These are phyloP conservation scores for Cheilosia vulpina DNA, from an alignment of 2,888 invertebrate species.

Conservation along the genomic window DNA sequence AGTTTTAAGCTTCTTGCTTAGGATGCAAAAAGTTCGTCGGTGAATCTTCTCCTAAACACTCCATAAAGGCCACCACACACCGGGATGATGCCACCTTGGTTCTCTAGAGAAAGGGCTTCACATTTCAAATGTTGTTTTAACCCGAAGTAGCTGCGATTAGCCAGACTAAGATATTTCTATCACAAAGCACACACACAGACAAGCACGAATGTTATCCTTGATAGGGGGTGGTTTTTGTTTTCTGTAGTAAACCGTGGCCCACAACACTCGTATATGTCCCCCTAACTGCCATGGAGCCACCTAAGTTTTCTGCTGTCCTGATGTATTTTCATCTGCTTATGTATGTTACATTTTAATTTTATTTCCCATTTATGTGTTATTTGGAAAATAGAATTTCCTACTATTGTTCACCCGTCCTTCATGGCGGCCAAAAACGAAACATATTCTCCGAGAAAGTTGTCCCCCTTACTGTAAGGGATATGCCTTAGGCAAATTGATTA, in stretches of 20 bases:
- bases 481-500: not conserved
- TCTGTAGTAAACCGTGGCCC: too few relatives aligned
- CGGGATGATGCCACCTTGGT: too few relatives aligned
- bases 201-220: too few relatives aligned
- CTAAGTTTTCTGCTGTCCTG: slow-evolving; percentile 35
- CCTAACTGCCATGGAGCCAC: not conserved
- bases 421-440: not conserved
- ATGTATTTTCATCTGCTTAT: slow-evolving; percentile 52
- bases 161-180: too few relatives aligned
- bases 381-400: slow-evolving; percentile 33
- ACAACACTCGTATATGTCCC: not conserved
- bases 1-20: too few relatives aligned
- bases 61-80: too few relatives aligned
- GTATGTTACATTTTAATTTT: slow-evolving; percentile 57
- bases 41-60: too few relatives aligned
- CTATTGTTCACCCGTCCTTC: not conserved
- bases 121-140: too few relatives aligned
- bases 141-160: too few relatives aligned
- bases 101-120: too few relatives aligned
- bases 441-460: not conserved
- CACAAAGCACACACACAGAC: too few relatives aligned
- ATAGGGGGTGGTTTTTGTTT: not conserved
- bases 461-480: not conserved
- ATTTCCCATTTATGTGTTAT: slow-evolving; percentile 38
- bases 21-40: too few relatives aligned